A percentile compares a stretch with the other conserved stretches of the same genome.
Evolutionary conservation across 2,888 invertebrate species (phyloP).

Genomic region (Cephus nigrinus): DNA sequence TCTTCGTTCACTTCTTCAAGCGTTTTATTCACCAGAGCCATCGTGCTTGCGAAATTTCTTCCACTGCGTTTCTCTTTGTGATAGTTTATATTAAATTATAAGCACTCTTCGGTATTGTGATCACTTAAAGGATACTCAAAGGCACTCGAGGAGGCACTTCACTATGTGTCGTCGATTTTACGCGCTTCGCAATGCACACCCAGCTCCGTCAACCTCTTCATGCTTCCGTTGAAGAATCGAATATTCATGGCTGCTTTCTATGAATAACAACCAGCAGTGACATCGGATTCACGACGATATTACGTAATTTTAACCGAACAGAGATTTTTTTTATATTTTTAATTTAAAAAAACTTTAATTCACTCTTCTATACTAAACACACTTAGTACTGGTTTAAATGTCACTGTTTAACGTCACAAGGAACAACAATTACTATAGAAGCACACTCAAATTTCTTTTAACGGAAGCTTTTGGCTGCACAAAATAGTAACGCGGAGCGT

Average conservation of each 20-base stretch:
- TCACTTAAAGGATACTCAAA: not conserved
- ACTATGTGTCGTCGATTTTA: not conserved
- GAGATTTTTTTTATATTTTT: not conserved
- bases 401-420: not conserved
- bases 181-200: not conserved
- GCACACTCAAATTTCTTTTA: not conserved
- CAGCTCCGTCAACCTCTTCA: not conserved
- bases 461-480: not conserved
- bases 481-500: not conserved
- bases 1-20: slow-evolving; percentile 25
- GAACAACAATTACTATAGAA: not conserved
- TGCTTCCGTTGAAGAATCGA: not conserved
- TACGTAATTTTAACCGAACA: not conserved
- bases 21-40: not conserved
- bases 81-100: not conserved
- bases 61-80: not conserved
- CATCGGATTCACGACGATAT: not conserved
- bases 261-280: not conserved
- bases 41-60: not conserved
- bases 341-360: not conserved
- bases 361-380: not conserved
- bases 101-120: not conserved
- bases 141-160: not conserved
- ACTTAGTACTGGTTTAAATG: not conserved
- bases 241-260: not conserved